phyloP scores from a whole-genome alignment of 2,797 vertebrate genomes.

The Eulemur coronatus region DNA sequence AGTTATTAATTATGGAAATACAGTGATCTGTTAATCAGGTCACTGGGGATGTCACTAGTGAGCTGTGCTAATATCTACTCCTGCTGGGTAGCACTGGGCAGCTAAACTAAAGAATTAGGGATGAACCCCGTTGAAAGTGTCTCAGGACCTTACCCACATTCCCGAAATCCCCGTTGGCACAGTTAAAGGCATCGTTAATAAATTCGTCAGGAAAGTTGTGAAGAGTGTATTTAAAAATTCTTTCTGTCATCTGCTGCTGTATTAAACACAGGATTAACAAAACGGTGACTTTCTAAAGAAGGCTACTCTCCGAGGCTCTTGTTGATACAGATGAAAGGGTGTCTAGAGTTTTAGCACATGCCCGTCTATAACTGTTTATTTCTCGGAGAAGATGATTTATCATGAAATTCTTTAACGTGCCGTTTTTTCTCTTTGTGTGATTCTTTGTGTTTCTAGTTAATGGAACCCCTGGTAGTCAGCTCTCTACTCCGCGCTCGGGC shows the following conservation, averaged over 20 bases:
- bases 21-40: constrained; percentile 30
- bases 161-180: background rate
- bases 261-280: background rate
- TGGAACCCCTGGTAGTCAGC: constrained; percentile 97
- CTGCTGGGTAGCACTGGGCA: background rate
- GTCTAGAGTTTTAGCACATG: background rate
- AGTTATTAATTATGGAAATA: constrained; percentile 43
- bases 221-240: background rate
- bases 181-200: background rate
- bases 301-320: background rate
- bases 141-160: background rate
- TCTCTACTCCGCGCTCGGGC: constrained; percentile 97
- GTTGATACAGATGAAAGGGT: background rate
- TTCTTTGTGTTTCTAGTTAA: constrained; percentile 89
- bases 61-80: constrained; percentile 19
- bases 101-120: constrained; percentile 20
- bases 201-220: background rate
- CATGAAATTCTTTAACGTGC: background rate
- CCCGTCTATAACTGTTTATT: background rate
- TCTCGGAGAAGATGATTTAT: background rate
- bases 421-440: background rate
- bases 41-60: background rate
- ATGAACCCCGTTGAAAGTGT: background rate
- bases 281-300: background rate
- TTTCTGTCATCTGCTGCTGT: background rate